Conservation (phyloP, 2,888 invertebrate species). For the Malthinus flaveolus region DNA sequence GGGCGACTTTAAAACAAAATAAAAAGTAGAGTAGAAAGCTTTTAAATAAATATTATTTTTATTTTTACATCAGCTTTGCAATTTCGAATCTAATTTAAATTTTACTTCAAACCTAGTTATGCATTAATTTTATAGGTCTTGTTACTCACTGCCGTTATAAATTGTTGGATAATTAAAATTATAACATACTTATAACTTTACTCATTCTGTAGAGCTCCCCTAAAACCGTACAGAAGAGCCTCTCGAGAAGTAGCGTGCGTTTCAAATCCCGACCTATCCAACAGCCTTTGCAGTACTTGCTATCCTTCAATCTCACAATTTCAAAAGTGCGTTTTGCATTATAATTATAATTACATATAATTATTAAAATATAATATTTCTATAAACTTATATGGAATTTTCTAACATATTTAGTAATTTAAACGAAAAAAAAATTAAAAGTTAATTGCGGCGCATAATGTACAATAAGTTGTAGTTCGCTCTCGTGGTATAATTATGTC, state of each 20-base stretch:
- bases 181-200: constrained; percentile 30
- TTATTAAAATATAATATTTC: no score
- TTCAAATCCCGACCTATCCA: constrained; percentile 35
- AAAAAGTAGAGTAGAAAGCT: background rate
- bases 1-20: constrained; percentile 6
- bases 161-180: constrained; percentile 6
- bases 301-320: constrained; percentile 14
- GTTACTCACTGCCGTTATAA: background rate
- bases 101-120: no score
- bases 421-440: no score
- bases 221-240: constrained; percentile 22
- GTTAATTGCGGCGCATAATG: background rate
- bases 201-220: constrained; percentile 30
- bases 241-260: constrained; percentile 25
- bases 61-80: no score
- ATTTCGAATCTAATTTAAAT: no score
- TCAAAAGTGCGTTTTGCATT: constrained; percentile 4
- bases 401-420: no score
- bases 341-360: background rate
- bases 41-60: no score
- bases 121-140: constrained; percentile 4
- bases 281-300: constrained; percentile 23
- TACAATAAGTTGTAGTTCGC: background rate
- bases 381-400: no score
- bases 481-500: background rate